phyloP scores from a whole-genome alignment of 2,113 vertebrate species.

The Megalops atlanticus region DNA sequence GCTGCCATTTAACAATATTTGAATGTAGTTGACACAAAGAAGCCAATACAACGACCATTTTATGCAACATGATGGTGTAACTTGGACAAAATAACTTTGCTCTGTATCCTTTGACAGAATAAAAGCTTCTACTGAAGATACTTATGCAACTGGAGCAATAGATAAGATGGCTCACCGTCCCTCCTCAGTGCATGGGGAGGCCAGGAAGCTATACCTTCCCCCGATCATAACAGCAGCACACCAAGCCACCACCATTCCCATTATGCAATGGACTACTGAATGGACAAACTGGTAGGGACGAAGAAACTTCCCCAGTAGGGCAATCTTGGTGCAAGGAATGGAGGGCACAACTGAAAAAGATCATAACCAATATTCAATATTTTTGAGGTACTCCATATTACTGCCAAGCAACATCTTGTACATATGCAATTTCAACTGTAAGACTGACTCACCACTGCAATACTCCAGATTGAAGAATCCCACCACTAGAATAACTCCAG shows the following conservation, averaged over 20 bases:
- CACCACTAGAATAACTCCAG: conserved; percentile 75
- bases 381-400: too few relatives aligned
- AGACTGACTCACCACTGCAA: conserved; percentile 79
- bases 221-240: conserved; percentile 82
- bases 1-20: too few relatives aligned
- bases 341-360: conserved; percentile 82
- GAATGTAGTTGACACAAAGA: too few relatives aligned
- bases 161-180: conserved; percentile 73
- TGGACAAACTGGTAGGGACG: conserved; percentile 86
- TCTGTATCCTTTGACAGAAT: not conserved
- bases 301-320: conserved; percentile 83
- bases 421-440: not conserved
- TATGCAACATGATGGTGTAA: too few relatives aligned
- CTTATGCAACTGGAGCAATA: not conserved
- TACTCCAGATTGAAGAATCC: conserved; percentile 85
- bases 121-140: not conserved
- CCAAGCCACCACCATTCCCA: conserved; percentile 88
- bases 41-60: too few relatives aligned
- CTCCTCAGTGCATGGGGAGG: conserved; percentile 63
- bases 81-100: too few relatives aligned
- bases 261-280: conserved; percentile 76
- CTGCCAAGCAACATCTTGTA: too few relatives aligned
- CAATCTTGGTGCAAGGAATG: conserved; percentile 87
- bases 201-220: conserved; percentile 76
- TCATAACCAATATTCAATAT: not conserved